Evolutionary conservation across 53 echinoderm and acorn worm species (phyloP), one percentile per base, ranked within the genome.

Genomic region (Echinarachnius parma): DNA sequence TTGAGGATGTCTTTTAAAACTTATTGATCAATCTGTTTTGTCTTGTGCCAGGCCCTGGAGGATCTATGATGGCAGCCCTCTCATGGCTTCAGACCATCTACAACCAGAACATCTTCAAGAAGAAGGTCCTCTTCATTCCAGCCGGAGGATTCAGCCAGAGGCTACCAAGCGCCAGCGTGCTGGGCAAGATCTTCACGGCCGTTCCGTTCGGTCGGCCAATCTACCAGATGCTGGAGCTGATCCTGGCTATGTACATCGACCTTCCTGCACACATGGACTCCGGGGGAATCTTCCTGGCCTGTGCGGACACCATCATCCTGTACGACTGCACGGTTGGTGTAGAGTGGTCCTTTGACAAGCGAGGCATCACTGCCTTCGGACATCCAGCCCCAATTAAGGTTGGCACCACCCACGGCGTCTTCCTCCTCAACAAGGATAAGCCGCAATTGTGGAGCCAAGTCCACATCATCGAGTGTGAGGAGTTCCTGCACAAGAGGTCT

Each of bases 1-100:
- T n/a, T n/a, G n/a, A n/a, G n/a, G n/a, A n/a, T n/a, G n/a, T n/a
- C n/a, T n/a, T n/a, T n/a, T n/a, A n/a, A n/a, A n/a, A n/a, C n/a
- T n/a, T n/a, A n/a, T n/a, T n/a, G n/a, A n/a, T n/a, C n/a, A n/a
- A n/a, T n/a, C n/a, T n/a, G n/a, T n/a, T n/a, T n/a, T n/a, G n/a
- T n/a, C n/a, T n/a, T n/a, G n/a, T n/a, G n/a, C n/a, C 72, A 93
- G 93, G 93, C 47, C 82, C 78, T 77, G 93, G 93, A 52, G 93
- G 93, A 11, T 86, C 89, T 21, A 47, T 89, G 30, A 82, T 93
- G 89, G 86, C 70, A 36, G 87, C 83, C 28, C 61, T 86, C 48
- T 76, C 70, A 24, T 70, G 63, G 28, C 80, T 93, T 18, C 65
- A 81, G 48, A 64, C 80, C 22, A 32, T 66, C 27, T 89, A 81